Base-by-base conservation (phyloP, 2,888 invertebrate genomes). In the Drosophila siamana region DNA sequence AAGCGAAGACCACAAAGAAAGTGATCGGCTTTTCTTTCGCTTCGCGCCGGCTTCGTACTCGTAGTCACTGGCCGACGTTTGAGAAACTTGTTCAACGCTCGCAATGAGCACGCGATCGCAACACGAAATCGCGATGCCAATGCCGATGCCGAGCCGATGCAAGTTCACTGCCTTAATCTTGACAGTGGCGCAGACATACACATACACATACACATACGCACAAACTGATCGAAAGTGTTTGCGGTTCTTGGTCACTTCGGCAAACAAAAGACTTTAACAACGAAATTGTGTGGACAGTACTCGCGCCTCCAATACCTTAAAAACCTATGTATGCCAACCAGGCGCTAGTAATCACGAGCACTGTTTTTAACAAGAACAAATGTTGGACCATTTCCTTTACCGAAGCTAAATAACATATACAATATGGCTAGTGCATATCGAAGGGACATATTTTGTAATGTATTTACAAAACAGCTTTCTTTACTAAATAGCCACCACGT, bases 211-310 rank as follows among this genome's bases (percentile, higher is more conserved):
- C 56, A 52, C 62, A 57, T 43, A 64, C 28, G 46, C 56, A 63
- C 24, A 36, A 33, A 9, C n/a, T 22, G 69, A 88, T 75, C 78
- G 86, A 85, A 85, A 85, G 84, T 85, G 84, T 80, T 84, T 62
- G 40, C 69, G 69, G 74, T 83, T 86, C 75, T 88, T 73, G 66
- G 54, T 22, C 64, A 44, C 57, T 24, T 43, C 8, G 33, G 48
- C 51, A 74, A 78, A 85, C 80, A 80, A 86, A 85, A 88, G 84
- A 85, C 85, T 86, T 83, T 72, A 63, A 66, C 86, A 78, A 74
- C 84, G 78, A 88, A 85, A 88, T 85, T 64, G 79, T 65, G 68
- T 65, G 65, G 61, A 50, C 57, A 70, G 68, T 67, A 69, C 56
- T 59, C 50, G 69, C 68, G 69, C 65, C 41, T 81, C 61, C 70